Conservation (phyloP, 2,797 vertebrate genomes). For the Argentina silus region DNA sequence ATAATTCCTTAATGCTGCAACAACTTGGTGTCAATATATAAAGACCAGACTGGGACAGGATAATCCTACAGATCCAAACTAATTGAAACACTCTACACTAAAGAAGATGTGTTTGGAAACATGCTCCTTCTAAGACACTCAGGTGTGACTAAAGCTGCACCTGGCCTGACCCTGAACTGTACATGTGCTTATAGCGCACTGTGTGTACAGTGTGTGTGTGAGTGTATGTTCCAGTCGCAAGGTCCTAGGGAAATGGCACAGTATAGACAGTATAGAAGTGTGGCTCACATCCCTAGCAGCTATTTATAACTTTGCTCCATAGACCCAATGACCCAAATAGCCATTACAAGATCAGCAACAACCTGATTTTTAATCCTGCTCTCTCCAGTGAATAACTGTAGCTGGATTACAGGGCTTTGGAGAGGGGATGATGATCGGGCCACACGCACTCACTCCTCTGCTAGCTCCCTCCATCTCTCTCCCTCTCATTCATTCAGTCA, state of each 20-base stretch:
- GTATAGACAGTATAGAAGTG: conserved; percentile 24
- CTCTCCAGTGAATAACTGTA: conserved; percentile 55
- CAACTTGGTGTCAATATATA: neutral
- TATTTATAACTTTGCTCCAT: conserved; percentile 60
- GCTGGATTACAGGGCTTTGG: conserved; percentile 60
- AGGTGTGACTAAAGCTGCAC: neutral
- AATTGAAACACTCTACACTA: neutral
- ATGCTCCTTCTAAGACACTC: neutral
- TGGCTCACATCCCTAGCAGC: conserved; percentile 33
- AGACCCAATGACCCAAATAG: conserved; percentile 73
- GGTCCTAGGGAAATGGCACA: conserved; percentile 5
- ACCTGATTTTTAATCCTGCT: conserved; percentile 70
- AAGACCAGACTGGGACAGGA: neutral
- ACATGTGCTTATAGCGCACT: neutral
- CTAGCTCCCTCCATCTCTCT: conserved; percentile 6
- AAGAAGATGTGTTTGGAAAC: neutral
- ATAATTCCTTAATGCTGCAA: neutral
- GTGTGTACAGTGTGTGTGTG: neutral
- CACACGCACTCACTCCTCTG: conserved; percentile 8
- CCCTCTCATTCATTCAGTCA: conserved; percentile 24
- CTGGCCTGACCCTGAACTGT: neutral
- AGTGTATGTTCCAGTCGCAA: conserved; percentile 10
- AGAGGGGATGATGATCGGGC: conserved; percentile 33
- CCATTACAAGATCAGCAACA: conserved; percentile 71
- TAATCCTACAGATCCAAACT: neutral